Conservation (phyloP, 2,113 vertebrate genomes). For the Carassius auratus region DNA sequence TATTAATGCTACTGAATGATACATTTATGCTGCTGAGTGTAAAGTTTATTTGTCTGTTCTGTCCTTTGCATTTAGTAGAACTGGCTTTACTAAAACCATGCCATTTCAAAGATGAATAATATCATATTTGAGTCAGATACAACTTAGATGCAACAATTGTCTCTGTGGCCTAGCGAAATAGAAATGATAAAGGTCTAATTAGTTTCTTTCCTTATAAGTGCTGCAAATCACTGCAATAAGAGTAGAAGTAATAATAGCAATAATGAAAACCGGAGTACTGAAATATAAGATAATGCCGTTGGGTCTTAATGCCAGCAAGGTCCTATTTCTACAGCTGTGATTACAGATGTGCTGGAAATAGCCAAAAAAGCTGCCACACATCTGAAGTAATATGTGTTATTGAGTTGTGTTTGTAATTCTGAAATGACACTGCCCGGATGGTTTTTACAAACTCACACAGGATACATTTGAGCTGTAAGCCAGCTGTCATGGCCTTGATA, state of each 20-base stretch:
- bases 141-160: constrained; percentile 35
- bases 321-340: constrained; percentile 4
- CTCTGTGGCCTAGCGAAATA: not conserved
- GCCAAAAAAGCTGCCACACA: constrained; percentile 6
- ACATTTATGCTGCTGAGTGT: not conserved
- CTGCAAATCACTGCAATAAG: constrained; percentile 15
- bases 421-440: constrained; percentile 44
- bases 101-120: constrained; percentile 50
- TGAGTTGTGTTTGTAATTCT: constrained; percentile 37
- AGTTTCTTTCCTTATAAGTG: constrained; percentile 30
- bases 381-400: constrained; percentile 39
- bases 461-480: constrained; percentile 45
- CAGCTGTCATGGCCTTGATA: constrained; percentile 51
- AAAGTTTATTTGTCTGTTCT: not conserved
- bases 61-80: constrained; percentile 20
- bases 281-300: constrained; percentile 7
- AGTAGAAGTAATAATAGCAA: constrained; percentile 15
- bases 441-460: constrained; percentile 37
- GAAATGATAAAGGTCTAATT: constrained; percentile 42
- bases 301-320: constrained; percentile 24
- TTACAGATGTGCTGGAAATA: constrained; percentile 30
- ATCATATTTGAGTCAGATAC: constrained; percentile 14
- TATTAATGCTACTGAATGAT: not conserved
- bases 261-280: constrained; percentile 19
- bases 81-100: constrained; percentile 35